Evolutionary conservation across 2,888 invertebrate genomes (phyloP).

Genomic region (Stenoptilia bipunctidactyla): DNA sequence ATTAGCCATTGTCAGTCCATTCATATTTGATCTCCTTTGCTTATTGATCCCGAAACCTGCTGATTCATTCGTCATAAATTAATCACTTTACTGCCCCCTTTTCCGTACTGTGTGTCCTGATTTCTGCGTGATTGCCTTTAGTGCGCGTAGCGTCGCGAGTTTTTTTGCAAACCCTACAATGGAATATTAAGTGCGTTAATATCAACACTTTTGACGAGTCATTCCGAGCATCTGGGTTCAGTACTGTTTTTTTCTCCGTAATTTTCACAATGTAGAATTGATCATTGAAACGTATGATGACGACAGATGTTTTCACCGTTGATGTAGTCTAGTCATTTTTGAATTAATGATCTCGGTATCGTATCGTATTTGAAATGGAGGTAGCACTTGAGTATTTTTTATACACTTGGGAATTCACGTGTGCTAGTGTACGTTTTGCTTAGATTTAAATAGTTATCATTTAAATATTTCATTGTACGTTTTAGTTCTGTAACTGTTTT

Average conservation of each 20-base stretch:
- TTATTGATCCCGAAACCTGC: background rate
- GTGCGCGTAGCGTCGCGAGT: background rate
- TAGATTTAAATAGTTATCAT: no score
- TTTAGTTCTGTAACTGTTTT: no score
- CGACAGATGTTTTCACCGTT: background rate
- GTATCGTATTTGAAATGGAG: no score
- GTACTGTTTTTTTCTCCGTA: background rate
- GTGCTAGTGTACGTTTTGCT: no score
- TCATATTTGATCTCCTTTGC: background rate
- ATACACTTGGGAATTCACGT: no score
- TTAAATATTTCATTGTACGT: no score
- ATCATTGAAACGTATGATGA: background rate
- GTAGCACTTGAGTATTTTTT: no score
- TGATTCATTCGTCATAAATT: background rate
- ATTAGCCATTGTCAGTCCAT: no score
- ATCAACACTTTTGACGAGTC: background rate
- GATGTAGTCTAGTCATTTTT: background rate
- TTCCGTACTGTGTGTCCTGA: no score
- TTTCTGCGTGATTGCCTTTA: no score
- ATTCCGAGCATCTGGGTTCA: background rate
- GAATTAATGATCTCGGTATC: background rate
- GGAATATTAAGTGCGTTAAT: slow-evolving; percentile 1
- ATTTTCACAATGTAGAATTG: background rate
- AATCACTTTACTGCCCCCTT: background rate
- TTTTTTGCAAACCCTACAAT: background rate